phyloP scores from a whole-genome alignment of 2,888 invertebrate species.

The Heliconius ismenius region DNA sequence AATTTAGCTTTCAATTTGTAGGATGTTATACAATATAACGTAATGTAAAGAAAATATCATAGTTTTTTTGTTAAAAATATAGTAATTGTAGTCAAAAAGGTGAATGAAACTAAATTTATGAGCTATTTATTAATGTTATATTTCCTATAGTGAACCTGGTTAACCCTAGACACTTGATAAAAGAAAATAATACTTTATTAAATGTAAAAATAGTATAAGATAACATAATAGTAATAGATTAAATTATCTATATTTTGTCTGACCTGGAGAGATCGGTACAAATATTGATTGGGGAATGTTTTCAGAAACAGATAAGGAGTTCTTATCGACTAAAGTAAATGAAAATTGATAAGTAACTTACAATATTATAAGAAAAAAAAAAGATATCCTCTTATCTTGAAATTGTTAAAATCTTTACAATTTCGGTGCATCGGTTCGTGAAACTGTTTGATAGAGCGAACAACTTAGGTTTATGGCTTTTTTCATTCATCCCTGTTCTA shows the following conservation, averaged over 20 bases:
- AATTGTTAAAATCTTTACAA: constrained; percentile 67
- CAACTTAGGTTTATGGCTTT: constrained; percentile 67
- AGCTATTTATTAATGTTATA: neutral
- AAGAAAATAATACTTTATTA: neutral
- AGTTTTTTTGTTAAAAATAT: no score
- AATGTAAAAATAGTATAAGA: neutral
- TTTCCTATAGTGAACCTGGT: neutral
- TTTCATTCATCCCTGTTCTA: constrained; percentile 74
- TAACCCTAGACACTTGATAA: neutral
- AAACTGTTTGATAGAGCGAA: constrained; percentile 71
- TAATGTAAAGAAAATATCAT: no score
- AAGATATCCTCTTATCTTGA: constrained; percentile 54
- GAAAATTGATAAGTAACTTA: constrained; percentile 46
- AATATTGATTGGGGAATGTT: constrained; percentile 35
- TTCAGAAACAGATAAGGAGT: constrained; percentile 36
- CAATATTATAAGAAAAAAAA: constrained; percentile 50
- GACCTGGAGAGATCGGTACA: neutral
- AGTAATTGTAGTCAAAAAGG: no score
- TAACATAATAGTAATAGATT: neutral
- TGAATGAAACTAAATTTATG: neutral
- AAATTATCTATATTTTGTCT: neutral
- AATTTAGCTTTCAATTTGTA: neutral
- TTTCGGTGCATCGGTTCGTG: constrained; percentile 73
- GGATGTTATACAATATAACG: neutral
- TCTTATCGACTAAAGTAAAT: constrained; percentile 45